Evolutionary conservation across 2,888 invertebrate species (phyloP), one percentile per base, ranked within the genome.

Genomic region (Leistus spinibarbis): DNA sequence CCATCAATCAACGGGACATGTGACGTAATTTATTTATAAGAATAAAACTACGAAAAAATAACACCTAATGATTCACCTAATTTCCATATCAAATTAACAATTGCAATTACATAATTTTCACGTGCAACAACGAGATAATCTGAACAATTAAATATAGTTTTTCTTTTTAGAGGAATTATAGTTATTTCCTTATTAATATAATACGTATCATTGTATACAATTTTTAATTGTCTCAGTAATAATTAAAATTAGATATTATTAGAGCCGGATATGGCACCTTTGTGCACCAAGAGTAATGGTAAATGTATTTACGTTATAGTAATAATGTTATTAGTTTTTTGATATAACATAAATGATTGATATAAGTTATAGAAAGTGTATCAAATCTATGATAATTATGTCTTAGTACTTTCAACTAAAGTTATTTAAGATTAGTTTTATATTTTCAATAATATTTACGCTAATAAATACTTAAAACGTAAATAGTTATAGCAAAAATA

Each of bases 1-100:
- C 10, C 40, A 40, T 40, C 40, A 40, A 40, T 40, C 40, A 40
- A 57, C 57, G 16, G 57, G 16, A 57, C 9, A 57, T 57, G 57
- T 69, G 69, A 69, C 19, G 69, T 23, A 69, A 69, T 56, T 20
- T 23, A 56, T 23, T 27, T 22, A 69, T n/a, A n/a, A n/a, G n/a
- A 40, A 40, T 4, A 40, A 40, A 1, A 40, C 1, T 10, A 4
- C 7, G 40, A 5, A 5, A 40, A 40, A 40, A 40, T 10, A 40
- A 40, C 40, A 13, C n/a, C n/a, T n/a, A 24, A 64, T 71, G 71
- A 71, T 10, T 71, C 71, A 71, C 64, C 71, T 54, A 16, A 71
- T 71, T 71, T 64, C 71, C 71, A 71, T 71, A 71, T 71, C 71
- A 71, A 71, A 54, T 71, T 71, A 71, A 64, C 63, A 64, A 71